These are phyloP conservation scores for Sipunculus nudus DNA, from an alignment of 2,888 invertebrate genomes.

Conservation along the genomic window DNA sequence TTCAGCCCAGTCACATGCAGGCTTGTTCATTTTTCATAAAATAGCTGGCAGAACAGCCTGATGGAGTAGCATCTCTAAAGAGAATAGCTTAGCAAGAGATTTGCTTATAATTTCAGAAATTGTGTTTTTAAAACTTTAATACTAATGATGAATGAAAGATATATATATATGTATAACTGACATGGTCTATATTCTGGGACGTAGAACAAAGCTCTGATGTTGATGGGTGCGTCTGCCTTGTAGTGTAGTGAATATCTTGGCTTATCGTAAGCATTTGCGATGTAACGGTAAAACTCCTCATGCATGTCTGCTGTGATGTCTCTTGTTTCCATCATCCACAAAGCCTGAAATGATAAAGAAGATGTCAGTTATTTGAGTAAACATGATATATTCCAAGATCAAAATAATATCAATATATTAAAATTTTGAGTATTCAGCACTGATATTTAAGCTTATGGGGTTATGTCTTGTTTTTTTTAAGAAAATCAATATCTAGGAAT, in stretches of 20 bases:
- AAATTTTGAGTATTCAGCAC: neutral
- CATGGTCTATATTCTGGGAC: constrained; percentile 93
- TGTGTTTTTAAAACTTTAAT: neutral
- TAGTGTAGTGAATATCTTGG: constrained; percentile 93
- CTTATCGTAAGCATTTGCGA: constrained; percentile 83
- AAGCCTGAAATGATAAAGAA: constrained; percentile 71
- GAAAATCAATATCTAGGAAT: too few species aligned
- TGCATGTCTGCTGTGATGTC: constrained; percentile 87
- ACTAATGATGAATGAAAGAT: neutral
- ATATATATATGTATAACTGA: constrained; percentile 33
- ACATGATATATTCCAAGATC: constrained; percentile 11
- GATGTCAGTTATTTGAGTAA: neutral
- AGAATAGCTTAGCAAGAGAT: too few species aligned
- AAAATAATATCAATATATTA: neutral
- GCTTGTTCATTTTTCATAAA: too few species aligned
- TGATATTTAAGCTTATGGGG: too few species aligned
- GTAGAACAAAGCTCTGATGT: constrained; percentile 89
- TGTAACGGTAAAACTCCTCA: constrained; percentile 90
- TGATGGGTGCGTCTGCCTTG: constrained; percentile 90
- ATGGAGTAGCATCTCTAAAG: too few species aligned
- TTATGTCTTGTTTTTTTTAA: too few species aligned
- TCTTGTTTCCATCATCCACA: constrained; percentile 94
- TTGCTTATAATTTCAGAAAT: too few species aligned
- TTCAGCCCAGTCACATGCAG: too few species aligned
- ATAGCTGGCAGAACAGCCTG: too few species aligned